These are phyloP conservation scores for Pimephales promelas DNA, from an alignment of 2,113 vertebrate genomes.

Conservation along the genomic window DNA sequence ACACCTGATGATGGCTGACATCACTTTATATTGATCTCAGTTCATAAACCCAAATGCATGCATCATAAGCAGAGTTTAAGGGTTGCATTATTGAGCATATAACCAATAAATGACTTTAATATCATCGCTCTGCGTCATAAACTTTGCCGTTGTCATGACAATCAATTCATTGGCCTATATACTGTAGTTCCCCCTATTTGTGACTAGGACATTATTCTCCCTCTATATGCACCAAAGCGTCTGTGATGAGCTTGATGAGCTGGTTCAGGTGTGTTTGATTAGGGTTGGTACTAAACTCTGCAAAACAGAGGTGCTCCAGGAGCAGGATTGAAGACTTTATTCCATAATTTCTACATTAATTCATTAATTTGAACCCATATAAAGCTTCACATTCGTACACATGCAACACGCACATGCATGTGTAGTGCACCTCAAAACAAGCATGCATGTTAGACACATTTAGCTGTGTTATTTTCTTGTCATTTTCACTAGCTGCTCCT, in stretches of 20 bases:
- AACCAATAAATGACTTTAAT: neutral
- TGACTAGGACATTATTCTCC: neutral
- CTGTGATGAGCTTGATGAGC: too few species aligned
- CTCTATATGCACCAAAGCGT: neutral
- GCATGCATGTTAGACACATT: slow-evolving; percentile 17
- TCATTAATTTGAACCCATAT: neutral
- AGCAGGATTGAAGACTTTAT: neutral
- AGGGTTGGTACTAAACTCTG: too few species aligned
- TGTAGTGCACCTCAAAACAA: neutral
- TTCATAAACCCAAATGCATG: neutral
- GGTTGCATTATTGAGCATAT: neutral
- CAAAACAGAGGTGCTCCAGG: too few species aligned
- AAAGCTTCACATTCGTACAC: neutral
- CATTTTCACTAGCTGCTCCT: neutral
- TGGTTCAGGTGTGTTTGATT: too few species aligned
- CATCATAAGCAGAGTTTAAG: neutral
- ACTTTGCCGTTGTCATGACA: slow-evolving; percentile 10
- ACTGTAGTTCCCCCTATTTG: neutral
- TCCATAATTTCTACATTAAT: neutral
- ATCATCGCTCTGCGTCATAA: neutral
- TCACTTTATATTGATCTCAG: slow-evolving; percentile 14
- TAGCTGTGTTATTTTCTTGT: slow-evolving; percentile 4
- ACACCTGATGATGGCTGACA: neutral
- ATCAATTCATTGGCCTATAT: neutral
- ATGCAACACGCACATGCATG: neutral